Conservation (phyloP, 2,888 invertebrate genomes). For the Tenthredo scrophulariae region DNA sequence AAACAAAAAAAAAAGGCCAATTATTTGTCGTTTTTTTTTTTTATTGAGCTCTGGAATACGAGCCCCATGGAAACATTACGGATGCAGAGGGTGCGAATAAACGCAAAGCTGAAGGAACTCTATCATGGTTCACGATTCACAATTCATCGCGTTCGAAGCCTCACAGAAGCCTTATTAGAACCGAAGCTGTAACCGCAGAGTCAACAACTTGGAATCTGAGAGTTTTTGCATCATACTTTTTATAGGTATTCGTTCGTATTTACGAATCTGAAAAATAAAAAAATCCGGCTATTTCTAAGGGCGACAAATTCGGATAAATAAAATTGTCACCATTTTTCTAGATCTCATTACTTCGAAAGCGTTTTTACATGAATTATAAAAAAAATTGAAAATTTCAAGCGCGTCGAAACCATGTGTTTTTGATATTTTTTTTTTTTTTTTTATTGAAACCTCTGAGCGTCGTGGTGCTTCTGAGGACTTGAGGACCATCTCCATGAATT, state of each 20-base stretch:
- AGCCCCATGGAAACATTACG: not conserved
- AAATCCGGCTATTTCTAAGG: not conserved
- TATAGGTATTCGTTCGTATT: not conserved
- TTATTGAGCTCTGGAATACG: not conserved
- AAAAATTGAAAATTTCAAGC: not conserved
- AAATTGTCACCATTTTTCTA: not conserved
- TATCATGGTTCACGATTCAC: conserved; percentile 26
- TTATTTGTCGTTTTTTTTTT: not conserved
- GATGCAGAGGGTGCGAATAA: not conserved
- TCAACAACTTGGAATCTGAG: not conserved
- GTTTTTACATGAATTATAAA: not conserved
- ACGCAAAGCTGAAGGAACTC: conserved; percentile 22
- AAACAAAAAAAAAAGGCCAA: not conserved
- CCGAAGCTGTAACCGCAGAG: conserved; percentile 30
- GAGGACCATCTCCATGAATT: not conserved
- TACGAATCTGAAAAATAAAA: not conserved
- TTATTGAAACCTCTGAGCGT: not conserved
- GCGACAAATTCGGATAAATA: not conserved
- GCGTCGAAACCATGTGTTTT: too few relatives aligned
- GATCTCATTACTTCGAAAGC: not conserved
- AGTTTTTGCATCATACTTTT: not conserved
- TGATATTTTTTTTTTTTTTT: too few relatives aligned
- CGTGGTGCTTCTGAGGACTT: not conserved
- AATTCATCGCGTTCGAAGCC: conserved; percentile 46
- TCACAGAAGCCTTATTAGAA: conserved; percentile 25